Evolutionary conservation across 1,140 invertebrate genomes (phyloP).

Genomic region (Hyposmocoma kahamanoa): DNA sequence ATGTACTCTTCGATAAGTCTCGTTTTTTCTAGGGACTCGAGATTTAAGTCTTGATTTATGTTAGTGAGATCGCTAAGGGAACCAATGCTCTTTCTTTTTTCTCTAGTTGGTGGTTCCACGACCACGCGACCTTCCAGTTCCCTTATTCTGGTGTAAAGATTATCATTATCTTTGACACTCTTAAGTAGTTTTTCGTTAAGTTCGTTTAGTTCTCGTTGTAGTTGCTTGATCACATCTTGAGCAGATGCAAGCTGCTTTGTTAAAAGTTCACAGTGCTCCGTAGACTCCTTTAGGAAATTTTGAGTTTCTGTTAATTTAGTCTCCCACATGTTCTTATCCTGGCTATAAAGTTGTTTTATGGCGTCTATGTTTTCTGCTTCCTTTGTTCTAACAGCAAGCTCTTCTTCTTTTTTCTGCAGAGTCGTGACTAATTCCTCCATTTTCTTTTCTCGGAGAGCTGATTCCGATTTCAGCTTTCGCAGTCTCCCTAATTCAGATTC

Average conservation of each 20-base stretch:
- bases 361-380: constrained; percentile 80
- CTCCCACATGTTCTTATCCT: constrained; percentile 80
- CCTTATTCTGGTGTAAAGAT: constrained; percentile 79
- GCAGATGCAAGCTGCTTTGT: constrained; percentile 77
- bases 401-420: constrained; percentile 82
- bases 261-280: constrained; percentile 76
- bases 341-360: constrained; percentile 76
- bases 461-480: constrained; percentile 79
- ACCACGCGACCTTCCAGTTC: constrained; percentile 79
- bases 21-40: constrained; percentile 83
- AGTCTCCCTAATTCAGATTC: constrained; percentile 82
- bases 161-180: constrained; percentile 86
- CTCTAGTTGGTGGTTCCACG: constrained; percentile 68
- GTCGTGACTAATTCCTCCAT: constrained; percentile 81
- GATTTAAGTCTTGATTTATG: constrained; percentile 83
- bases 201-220: constrained; percentile 77
- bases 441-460: constrained; percentile 78
- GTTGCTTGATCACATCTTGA: constrained; percentile 72
- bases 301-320: constrained; percentile 77
- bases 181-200: constrained; percentile 74
- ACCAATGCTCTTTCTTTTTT: constrained; percentile 80
- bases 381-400: constrained; percentile 79
- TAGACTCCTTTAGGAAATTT: constrained; percentile 76
- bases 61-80: constrained; percentile 88
- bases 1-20: constrained; percentile 86